phyloP scores from a whole-genome alignment of 2,888 invertebrate genomes.

The Sinodicranocentrus sp. region DNA sequence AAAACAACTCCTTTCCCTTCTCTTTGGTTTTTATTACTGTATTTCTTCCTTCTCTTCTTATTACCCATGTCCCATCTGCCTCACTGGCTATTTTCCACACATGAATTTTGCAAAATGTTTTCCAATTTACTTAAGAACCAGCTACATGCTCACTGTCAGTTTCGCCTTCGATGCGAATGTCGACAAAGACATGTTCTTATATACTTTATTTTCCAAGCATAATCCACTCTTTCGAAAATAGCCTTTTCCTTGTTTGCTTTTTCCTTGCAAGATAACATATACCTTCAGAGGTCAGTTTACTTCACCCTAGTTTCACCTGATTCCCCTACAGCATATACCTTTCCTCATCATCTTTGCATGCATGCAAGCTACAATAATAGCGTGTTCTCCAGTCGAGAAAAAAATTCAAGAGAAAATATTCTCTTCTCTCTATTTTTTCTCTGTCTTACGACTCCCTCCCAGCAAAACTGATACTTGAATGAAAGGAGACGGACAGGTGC shows the following conservation, averaged over 20 bases:
- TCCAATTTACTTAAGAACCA: slow-evolving; percentile 17
- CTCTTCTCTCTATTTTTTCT: neutral
- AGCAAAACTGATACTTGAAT: slow-evolving; percentile 18
- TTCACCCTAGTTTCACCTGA: slow-evolving; percentile 8
- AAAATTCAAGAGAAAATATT: no score
- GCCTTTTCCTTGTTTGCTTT: no score
- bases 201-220: no score
- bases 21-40: no score
- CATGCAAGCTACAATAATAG: neutral
- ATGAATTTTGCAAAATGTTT: slow-evolving; percentile 49
- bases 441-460: neutral
- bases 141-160: slow-evolving; percentile 24
- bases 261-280: no score
- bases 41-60: slow-evolving; percentile 8
- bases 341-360: neutral
- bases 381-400: no score
- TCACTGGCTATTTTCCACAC: slow-evolving; percentile 45
- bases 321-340: neutral
- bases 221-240: no score
- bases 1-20: no score
- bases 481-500: slow-evolving; percentile 51
- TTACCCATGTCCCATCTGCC: slow-evolving; percentile 40
- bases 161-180: slow-evolving; percentile 22
- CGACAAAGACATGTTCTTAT: no score
- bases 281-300: slow-evolving; percentile 42